Evolutionary conservation across 1,140 invertebrate species (phyloP), one percentile per base, ranked within the genome.

Genomic region (Cryptotermes secundus): DNA sequence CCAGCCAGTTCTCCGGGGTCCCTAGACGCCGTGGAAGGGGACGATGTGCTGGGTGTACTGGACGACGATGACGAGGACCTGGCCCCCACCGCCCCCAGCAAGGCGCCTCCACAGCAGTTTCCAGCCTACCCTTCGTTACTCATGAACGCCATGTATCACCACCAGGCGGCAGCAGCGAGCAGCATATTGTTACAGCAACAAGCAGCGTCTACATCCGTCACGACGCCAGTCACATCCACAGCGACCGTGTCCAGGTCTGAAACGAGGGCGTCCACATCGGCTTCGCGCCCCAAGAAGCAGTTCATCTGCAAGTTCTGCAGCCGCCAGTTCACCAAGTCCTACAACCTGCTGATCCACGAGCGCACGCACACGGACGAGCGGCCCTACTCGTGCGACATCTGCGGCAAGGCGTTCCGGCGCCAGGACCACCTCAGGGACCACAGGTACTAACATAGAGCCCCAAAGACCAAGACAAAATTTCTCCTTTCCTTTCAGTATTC

Each of bases 371-470:
- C 99, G 6, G 97, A 99, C 90, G 99, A 99, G 89, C 90, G 98
- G 83, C 99, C 98, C 3, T 99, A 98, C 88, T 97, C 97, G 22
- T 99, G 99, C 91, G 98, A 99, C 90, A 96, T 99, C 85, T 99
- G 99, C 90, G 92, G 94, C 45, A 96, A 96, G 88, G 92, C 94
- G 0, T 96, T 96, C 89, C 81, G 85, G 26, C 84, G 85, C 7
- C 85, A 86, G 72, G 91, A 92, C 86, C 91, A 92, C 87, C 88
- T 92, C 36, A 87, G 91, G 83, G 91, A 92, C 87, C 91, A 92
- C 87, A 90, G 90, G 91, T 92, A 90, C 19, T 22, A 22, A 34
- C 22, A 19, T 1, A 31, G 34, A 36, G 19, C 6, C 34, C 3
- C 34, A 26, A 19, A 22, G 22, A 31, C 1, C 79, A 14, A 0